Percentiles rank a stretch among this genome's conserved stretches.
Evolutionary conservation across 2,888 invertebrate genomes (phyloP).

Genomic region (Mimas tiliae): DNA sequence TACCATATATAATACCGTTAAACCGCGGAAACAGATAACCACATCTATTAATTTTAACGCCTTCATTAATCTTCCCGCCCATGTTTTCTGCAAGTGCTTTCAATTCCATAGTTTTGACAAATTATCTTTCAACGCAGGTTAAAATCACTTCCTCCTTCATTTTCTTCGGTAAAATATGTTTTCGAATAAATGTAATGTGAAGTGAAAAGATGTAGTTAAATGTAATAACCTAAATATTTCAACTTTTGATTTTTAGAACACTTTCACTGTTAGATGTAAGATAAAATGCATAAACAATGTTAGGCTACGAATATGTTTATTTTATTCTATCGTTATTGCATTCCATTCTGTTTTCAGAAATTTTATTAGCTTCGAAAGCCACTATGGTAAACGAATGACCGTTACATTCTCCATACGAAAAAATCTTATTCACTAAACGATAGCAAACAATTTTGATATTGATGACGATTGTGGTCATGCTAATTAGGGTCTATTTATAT

Average conservation of each 20-base stretch:
- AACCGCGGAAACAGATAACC: constrained; percentile 14
- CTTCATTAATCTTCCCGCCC: constrained; percentile 17
- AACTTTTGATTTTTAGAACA: constrained; percentile 12
- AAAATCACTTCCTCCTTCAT: constrained; percentile 5
- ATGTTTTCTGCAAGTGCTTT: constrained; percentile 23
- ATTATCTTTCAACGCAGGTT: constrained; percentile 18
- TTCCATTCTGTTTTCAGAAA: constrained; percentile 14
- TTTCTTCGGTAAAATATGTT: background rate
- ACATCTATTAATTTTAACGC: constrained; percentile 18
- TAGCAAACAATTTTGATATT: background rate
- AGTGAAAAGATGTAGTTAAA: constrained; percentile 19
- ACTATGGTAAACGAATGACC: constrained; percentile 1
- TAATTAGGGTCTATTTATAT: background rate
- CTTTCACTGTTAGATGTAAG: constrained; percentile 20
- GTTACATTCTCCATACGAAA: background rate
- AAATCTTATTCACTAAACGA: background rate
- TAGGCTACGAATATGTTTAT: constrained; percentile 22
- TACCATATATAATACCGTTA: background rate
- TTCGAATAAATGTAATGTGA: constrained; percentile 9
- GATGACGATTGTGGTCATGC: background rate
- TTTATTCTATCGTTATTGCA: constrained; percentile 19
- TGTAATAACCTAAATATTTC: constrained; percentile 15
- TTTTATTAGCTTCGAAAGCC: constrained; percentile 7
- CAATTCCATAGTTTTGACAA: constrained; percentile 23
- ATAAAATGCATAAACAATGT: constrained; percentile 18